Percentiles rank a stretch among this genome's conserved stretches.
These are phyloP conservation scores for Matsumyia berberina DNA, from an alignment of 2,888 invertebrate species.

Conservation along the genomic window DNA sequence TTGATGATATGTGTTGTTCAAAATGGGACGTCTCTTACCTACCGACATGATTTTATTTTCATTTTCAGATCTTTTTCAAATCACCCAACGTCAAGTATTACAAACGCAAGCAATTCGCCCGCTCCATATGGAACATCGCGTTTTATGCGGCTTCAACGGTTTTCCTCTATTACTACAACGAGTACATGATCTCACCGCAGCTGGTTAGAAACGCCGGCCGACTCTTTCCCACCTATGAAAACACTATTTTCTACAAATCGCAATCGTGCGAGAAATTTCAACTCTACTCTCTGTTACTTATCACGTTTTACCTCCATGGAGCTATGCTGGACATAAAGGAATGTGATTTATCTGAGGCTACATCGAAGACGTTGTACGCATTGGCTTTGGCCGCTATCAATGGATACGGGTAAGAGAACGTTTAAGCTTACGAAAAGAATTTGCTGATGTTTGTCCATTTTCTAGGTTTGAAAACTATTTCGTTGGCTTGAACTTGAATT, in stretches of 20 bases:
- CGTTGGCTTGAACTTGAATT: slow-evolving; percentile 82
- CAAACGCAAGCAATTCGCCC: slow-evolving; percentile 82
- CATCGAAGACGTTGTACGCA: slow-evolving; percentile 82
- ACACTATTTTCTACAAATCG: slow-evolving; percentile 83
- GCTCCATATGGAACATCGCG: slow-evolving; percentile 83
- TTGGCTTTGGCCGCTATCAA: slow-evolving; percentile 81
- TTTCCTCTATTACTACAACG: slow-evolving; percentile 83
- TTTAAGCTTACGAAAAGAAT: neutral
- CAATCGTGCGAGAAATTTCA: slow-evolving; percentile 84
- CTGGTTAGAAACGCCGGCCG: slow-evolving; percentile 82
- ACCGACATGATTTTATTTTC: too few species aligned
- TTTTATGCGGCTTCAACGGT: slow-evolving; percentile 83
- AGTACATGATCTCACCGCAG: slow-evolving; percentile 83
- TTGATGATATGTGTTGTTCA: too few species aligned
- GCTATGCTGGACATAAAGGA: slow-evolving; percentile 83
- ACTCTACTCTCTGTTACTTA: slow-evolving; percentile 83
- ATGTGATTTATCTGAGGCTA: slow-evolving; percentile 82
- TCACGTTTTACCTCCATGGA: slow-evolving; percentile 83
- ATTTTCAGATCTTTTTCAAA: slow-evolving; percentile 82
- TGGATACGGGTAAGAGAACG: slow-evolving; percentile 80
- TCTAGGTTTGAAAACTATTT: slow-evolving; percentile 84
- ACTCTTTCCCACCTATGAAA: slow-evolving; percentile 83
- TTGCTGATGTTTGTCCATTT: slow-evolving; percentile 8
- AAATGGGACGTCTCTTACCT: too few species aligned
- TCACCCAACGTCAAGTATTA: slow-evolving; percentile 82